These are phyloP conservation scores for Cremastinae sp. DNA, from an alignment of 2,888 invertebrate species.

Conservation along the genomic window DNA sequence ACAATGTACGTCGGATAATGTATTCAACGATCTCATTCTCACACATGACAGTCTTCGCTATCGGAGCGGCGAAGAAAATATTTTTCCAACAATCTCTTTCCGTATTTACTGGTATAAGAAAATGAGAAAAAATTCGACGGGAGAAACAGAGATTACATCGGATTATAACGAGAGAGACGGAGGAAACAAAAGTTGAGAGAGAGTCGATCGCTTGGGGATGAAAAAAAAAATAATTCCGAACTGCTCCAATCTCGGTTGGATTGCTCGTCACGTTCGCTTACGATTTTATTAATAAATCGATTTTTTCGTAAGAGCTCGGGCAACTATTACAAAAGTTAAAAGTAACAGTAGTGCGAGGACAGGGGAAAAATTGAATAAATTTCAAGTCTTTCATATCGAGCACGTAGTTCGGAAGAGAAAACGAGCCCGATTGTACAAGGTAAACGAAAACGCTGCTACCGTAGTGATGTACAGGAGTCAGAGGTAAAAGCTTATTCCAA, in stretches of 20 bases:
- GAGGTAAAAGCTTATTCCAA: conserved; percentile 4
- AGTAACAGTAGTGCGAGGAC: background rate
- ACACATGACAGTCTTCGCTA: too few relatives aligned
- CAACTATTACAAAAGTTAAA: background rate
- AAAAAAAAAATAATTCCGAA: too few relatives aligned
- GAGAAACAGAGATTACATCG: too few relatives aligned
- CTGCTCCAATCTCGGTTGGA: too few relatives aligned
- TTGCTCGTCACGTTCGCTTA: background rate
- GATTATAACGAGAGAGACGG: too few relatives aligned
- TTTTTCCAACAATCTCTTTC: too few relatives aligned
- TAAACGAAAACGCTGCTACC: background rate
- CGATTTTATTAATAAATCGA: conserved; percentile 11
- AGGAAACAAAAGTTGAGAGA: too few relatives aligned
- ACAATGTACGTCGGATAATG: conserved; percentile 1
- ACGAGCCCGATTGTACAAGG: background rate
- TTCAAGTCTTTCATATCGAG: background rate
- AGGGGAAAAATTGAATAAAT: conserved; percentile 29
- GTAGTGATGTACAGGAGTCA: background rate
- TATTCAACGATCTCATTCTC: conserved; percentile 9
- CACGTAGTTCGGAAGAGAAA: background rate
- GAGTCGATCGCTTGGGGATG: too few relatives aligned
- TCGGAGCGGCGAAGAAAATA: too few relatives aligned
- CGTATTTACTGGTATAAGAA: too few relatives aligned
- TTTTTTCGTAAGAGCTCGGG: conserved; percentile 11
- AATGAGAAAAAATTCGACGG: too few relatives aligned